Base-by-base conservation (phyloP, 2,888 invertebrate genomes). In the Nezara viridula region DNA sequence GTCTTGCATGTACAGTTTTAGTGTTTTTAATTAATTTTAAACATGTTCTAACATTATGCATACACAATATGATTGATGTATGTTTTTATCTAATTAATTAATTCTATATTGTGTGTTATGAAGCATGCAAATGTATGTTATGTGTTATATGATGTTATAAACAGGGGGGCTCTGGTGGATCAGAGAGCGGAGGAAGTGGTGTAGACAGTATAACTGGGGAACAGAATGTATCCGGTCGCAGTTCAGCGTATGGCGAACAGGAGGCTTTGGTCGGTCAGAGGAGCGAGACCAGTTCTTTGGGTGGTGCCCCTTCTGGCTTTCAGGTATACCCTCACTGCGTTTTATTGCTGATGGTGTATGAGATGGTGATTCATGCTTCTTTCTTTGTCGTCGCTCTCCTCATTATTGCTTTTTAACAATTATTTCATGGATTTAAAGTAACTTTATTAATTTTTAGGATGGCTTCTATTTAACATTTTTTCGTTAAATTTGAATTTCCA, bases 121-220 rank as follows among this genome's bases (percentile, higher is more conserved):
- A 85, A 81, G 40, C 37, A 85, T 81, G 81, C 81, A 81, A 44
- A 44, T 81, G 81, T 47, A n/a, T 81, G 81, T 81, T 81, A 81
- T 81, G 44, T 60, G 66, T 37, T 50, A n/a, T 50, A 21, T 77
- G 44, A 89, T 85, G 37, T 32, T 50, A 77, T 37, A 44, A 55
- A n/a, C 85, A 91, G 91, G 91, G 91, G 81, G 91, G 91, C 73
- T 91, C 91, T 73, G 91, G 91, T 73, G 97, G 97, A 89, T 97
- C 97, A 21, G 98, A 98, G 92, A 98, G 97, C 93, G 98, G 98
- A 52, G 98, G 97, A 90, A 98, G 98, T 92, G 98, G 96, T 49
- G 97, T 97, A 47, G 98, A 98, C 92, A 98, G 98, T 92, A 97
- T 98, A 92, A 97, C 97, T 40, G 97, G 98, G n/a, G 95, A 95